Evolutionary conservation across 2,888 invertebrate species (phyloP).

Genomic region (Pollenia labialis): DNA sequence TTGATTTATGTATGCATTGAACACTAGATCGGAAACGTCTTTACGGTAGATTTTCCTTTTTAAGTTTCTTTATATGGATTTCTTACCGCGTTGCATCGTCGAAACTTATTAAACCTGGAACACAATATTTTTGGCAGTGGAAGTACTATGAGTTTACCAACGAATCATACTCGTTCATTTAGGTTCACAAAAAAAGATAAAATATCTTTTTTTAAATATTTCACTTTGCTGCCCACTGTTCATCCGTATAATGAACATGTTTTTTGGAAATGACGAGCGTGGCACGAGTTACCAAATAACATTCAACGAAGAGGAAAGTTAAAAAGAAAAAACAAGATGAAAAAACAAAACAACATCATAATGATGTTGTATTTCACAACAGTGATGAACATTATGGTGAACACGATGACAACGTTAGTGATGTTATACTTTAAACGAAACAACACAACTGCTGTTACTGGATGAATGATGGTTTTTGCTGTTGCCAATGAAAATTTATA

Average conservation of each 20-base stretch:
- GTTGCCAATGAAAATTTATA: slow-evolving; percentile 56
- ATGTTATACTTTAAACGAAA: slow-evolving; percentile 39
- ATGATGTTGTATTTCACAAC: slow-evolving; percentile 24
- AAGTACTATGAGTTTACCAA: no score
- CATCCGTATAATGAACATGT: slow-evolving; percentile 52
- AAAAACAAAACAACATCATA: slow-evolving; percentile 56
- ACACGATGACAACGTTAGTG: not conserved
- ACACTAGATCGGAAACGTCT: no score
- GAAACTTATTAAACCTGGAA: no score
- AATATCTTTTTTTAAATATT: not conserved
- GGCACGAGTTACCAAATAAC: slow-evolving; percentile 57
- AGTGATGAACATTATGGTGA: not conserved
- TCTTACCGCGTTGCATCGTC: no score
- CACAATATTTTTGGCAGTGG: no score
- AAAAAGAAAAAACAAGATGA: slow-evolving; percentile 36
- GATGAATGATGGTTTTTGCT: slow-evolving; percentile 23
- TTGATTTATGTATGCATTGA: no score
- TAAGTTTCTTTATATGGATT: no score
- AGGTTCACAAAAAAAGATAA: no score
- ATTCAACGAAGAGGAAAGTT: slow-evolving; percentile 57
- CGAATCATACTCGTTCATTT: no score
- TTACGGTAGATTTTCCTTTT: no score
- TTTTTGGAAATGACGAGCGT: slow-evolving; percentile 49
- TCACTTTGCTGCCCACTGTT: slow-evolving; percentile 40
- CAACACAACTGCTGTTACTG: slow-evolving; percentile 50